phyloP scores from a whole-genome alignment of 2,888 invertebrate species.

The Malacosoma neustria region DNA sequence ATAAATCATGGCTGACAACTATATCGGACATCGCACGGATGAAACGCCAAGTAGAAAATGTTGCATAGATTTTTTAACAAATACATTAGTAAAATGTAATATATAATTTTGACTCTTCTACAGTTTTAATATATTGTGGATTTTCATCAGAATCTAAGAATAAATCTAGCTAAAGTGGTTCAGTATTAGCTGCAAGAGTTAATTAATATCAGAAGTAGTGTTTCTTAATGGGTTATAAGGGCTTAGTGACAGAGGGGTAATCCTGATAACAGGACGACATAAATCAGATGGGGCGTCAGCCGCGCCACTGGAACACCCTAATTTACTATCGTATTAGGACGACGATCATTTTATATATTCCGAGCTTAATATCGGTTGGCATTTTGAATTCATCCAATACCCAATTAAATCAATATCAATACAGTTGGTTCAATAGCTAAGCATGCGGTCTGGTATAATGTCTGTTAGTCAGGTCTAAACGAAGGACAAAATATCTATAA shows the following conservation, averaged over 20 bases:
- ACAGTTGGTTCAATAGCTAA: constrained; percentile 30
- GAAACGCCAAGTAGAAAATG: too few species aligned
- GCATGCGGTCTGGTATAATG: too few species aligned
- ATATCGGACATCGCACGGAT: too few species aligned
- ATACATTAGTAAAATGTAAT: too few species aligned
- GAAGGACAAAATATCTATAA: too few species aligned
- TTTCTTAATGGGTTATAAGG: constrained; percentile 14
- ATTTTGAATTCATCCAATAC: constrained; percentile 41
- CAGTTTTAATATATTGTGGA: too few species aligned
- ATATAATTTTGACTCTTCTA: too few species aligned
- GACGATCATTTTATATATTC: constrained; percentile 42
- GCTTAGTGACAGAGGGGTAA: constrained; percentile 41
- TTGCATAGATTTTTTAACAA: too few species aligned
- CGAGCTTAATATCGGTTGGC: constrained; percentile 37
- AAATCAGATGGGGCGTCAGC: constrained; percentile 36
- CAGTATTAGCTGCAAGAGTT: not conserved
- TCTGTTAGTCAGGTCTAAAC: too few species aligned
- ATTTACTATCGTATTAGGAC: constrained; percentile 57
- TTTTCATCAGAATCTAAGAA: too few species aligned
- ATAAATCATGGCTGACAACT: too few species aligned
- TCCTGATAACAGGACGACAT: constrained; percentile 42
- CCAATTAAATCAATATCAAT: constrained; percentile 36
- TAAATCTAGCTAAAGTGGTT: too few species aligned
- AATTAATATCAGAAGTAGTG: not conserved
- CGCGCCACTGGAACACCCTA: constrained; percentile 47